phyloP scores from a whole-genome alignment of 1,140 invertebrate species.

The Hylyphantes graminicola region DNA sequence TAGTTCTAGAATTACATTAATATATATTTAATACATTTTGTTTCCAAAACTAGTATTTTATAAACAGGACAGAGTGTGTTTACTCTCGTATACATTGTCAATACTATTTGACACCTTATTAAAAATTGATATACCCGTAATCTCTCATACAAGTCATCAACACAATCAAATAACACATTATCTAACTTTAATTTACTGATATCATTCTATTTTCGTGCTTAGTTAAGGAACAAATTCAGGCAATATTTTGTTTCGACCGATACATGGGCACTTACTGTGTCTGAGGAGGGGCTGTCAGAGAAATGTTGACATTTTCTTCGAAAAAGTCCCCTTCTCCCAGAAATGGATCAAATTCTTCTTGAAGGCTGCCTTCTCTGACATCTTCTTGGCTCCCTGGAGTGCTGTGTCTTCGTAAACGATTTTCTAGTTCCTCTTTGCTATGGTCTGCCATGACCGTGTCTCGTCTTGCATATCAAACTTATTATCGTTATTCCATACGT shows the following conservation, averaged over 20 bases:
- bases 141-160: too few relatives aligned
- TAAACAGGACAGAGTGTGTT: too few relatives aligned
- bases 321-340: conserved; percentile 73
- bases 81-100: too few relatives aligned
- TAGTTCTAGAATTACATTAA: neutral
- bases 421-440: conserved; percentile 49
- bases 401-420: conserved; percentile 54
- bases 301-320: conserved; percentile 79
- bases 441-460: conserved; percentile 60
- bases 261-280: conserved; percentile 70
- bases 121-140: too few relatives aligned
- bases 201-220: neutral
- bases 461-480: conserved; percentile 52
- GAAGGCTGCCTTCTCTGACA: conserved; percentile 75
- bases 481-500: conserved; percentile 24
- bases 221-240: too few relatives aligned
- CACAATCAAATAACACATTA: too few relatives aligned
- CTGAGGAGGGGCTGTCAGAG: conserved; percentile 73
- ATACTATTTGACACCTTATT: too few relatives aligned
- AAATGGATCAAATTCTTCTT: conserved; percentile 80
- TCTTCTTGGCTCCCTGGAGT: conserved; percentile 72
- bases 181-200: neutral
- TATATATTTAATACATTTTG: neutral
- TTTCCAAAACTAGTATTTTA: neutral
- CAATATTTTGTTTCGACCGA: too few relatives aligned